Evolutionary conservation across 2,797 vertebrate species (phyloP).

Genomic region (Pristis pectinata): DNA sequence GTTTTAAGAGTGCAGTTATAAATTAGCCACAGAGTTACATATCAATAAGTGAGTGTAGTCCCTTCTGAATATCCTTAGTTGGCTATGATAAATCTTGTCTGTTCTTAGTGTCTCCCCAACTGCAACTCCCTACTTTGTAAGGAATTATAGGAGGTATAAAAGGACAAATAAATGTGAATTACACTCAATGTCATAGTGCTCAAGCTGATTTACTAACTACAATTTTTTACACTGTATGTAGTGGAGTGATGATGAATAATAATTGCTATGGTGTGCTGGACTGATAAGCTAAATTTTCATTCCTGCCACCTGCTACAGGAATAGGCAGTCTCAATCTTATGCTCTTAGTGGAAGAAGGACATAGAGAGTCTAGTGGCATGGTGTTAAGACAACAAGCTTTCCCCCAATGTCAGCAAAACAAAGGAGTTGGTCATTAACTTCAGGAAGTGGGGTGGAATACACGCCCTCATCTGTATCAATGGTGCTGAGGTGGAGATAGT

Average conservation of each 20-base stretch:
- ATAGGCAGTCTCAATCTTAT: background rate
- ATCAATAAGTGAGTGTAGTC: background rate
- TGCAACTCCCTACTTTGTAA: background rate
- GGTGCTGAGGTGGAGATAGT: too few relatives aligned
- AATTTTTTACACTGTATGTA: background rate
- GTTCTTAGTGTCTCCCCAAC: background rate
- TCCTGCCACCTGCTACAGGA: background rate
- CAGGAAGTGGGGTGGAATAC: too few relatives aligned
- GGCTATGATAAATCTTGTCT: background rate
- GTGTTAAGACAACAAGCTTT: too few relatives aligned
- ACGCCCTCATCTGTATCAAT: too few relatives aligned
- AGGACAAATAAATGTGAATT: background rate
- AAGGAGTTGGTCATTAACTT: too few relatives aligned
- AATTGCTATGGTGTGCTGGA: background rate
- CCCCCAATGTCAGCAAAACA: too few relatives aligned
- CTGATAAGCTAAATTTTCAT: background rate
- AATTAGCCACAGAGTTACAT: background rate
- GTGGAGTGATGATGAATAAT: background rate
- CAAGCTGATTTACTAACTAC: background rate
- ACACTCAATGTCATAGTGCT: background rate
- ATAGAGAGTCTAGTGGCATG: too few relatives aligned
- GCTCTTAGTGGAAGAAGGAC: background rate
- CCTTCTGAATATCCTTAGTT: background rate
- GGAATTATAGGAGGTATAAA: background rate
- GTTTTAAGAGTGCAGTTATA: background rate